phyloP scores from a whole-genome alignment of 2,113 vertebrate genomes.

The Clinocottus analis region DNA sequence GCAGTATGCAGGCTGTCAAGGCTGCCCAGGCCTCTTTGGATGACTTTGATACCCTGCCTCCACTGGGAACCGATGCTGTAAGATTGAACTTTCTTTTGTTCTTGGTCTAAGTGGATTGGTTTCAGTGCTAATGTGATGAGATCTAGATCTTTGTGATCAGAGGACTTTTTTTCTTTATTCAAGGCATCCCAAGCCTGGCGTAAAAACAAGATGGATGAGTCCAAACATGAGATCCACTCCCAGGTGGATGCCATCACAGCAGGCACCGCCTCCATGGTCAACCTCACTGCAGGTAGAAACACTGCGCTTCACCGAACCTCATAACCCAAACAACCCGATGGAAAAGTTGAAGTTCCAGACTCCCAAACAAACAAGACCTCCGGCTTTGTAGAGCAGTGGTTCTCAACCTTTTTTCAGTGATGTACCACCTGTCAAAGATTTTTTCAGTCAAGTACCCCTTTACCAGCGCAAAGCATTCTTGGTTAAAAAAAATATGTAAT shows the following conservation, averaged over 20 bases:
- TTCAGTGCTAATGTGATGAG: not conserved
- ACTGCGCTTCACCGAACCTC: not conserved
- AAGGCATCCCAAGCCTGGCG: constrained; percentile 98
- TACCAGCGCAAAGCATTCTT: too few relatives aligned
- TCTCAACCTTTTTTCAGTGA: too few relatives aligned
- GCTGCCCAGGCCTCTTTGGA: constrained; percentile 93
- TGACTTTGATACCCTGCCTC: constrained; percentile 91
- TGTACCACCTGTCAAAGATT: too few relatives aligned
- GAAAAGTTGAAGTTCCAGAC: too few relatives aligned
- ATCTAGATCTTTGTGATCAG: not conserved
- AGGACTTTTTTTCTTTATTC: not conserved
- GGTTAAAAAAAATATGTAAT: too few relatives aligned
- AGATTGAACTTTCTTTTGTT: constrained; percentile 62
- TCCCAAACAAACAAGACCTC: too few relatives aligned
- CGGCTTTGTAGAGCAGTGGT: too few relatives aligned
- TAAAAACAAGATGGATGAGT: constrained; percentile 99
- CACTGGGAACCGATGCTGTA: constrained; percentile 95
- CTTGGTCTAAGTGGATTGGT: not conserved
- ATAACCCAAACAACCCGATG: too few relatives aligned
- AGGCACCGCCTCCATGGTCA: constrained; percentile 96
- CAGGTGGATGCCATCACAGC: constrained; percentile 99
- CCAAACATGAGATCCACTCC: constrained; percentile 98
- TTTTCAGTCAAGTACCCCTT: too few relatives aligned
- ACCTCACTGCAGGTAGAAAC: constrained; percentile 91
- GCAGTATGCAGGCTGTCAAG: constrained; percentile 97